A percentile compares a stretch with the other conserved stretches of the same genome.
These are phyloP conservation scores for Helicoverpa assulta DNA, from an alignment of 2,888 invertebrate species.

Conservation along the genomic window DNA sequence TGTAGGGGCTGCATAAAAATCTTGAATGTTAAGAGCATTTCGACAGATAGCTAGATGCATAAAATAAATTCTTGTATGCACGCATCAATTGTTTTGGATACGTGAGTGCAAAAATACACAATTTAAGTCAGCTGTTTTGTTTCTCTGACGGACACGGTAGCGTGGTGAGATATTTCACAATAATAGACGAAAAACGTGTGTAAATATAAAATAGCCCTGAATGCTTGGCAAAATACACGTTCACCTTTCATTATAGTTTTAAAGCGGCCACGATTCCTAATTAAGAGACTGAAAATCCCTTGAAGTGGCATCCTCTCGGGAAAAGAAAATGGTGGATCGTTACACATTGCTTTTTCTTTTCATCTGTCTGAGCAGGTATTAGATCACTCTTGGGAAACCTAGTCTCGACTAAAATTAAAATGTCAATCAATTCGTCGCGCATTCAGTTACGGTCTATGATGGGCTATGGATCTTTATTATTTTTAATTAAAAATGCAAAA, in stretches of 20 bases:
- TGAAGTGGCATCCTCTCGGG: conserved; percentile 25
- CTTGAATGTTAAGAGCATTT: conserved; percentile 28
- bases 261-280: conserved; percentile 47
- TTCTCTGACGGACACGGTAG: conserved; percentile 34
- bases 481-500: conserved; percentile 57
- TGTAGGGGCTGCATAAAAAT: conserved; percentile 37
- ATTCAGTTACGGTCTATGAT: conserved; percentile 48
- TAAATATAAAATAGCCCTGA: conserved; percentile 58
- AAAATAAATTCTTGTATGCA: neutral
- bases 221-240: conserved; percentile 54
- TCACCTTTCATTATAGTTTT: conserved; percentile 56
- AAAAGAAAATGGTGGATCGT: conserved; percentile 30
- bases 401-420: conserved; percentile 47
- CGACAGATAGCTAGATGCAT: neutral
- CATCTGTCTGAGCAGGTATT: conserved; percentile 35
- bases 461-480: conserved; percentile 52
- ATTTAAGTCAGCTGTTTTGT: conserved; percentile 43
- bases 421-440: conserved; percentile 60
- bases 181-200: conserved; percentile 56
- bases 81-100: conserved; percentile 4
- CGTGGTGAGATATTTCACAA: conserved; percentile 52
- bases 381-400: conserved; percentile 42
- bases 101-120: conserved; percentile 36
- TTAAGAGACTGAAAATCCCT: conserved; percentile 40
- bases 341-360: conserved; percentile 22